Conservation (phyloP, 2,113 vertebrate genomes). For the Hystrix cristata region DNA sequence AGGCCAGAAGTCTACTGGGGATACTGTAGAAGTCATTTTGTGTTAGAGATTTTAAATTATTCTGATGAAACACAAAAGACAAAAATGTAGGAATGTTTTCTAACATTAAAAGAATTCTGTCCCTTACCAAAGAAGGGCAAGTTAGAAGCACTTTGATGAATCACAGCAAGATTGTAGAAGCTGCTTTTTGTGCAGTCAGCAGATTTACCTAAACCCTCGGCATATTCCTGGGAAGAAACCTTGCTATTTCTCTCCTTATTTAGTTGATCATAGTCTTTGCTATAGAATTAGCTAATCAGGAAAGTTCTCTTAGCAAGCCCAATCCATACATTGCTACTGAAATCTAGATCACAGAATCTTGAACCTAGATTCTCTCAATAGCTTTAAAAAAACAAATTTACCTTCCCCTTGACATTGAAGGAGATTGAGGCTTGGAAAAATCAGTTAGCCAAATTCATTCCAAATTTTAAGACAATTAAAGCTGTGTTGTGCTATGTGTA, state of each 20-base stretch:
- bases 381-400: background rate
- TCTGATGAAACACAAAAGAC: background rate
- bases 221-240: background rate
- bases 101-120: background rate
- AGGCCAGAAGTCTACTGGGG: background rate
- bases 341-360: background rate
- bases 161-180: background rate
- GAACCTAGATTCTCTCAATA: background rate
- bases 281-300: background rate
- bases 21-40: background rate
- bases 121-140: background rate
- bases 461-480: background rate
- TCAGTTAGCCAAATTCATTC: background rate
- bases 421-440: background rate
- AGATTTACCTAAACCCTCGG: background rate
- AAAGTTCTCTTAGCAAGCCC: background rate
- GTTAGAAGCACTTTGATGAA: background rate
- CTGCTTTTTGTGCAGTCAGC: background rate
- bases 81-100: background rate
- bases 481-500: background rate
- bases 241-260: background rate
- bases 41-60: constrained; percentile 21
- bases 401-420: background rate
- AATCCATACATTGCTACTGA: background rate
- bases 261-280: background rate